Conservation (phyloP, 2,888 invertebrate genomes). For the Erebia epiphron region DNA sequence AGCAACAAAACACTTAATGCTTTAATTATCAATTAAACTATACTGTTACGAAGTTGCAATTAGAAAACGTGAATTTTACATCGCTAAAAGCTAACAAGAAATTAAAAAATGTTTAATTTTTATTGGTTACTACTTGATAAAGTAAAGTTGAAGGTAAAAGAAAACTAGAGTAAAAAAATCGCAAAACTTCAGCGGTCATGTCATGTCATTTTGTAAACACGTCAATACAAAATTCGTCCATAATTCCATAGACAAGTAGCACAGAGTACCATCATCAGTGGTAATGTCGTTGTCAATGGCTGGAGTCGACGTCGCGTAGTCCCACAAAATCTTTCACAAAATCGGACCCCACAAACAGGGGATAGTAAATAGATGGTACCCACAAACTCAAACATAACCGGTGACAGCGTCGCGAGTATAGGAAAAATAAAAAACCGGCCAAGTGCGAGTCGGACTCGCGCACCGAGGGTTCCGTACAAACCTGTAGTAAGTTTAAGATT, state of each 20-base stretch:
- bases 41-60: conserved; percentile 27
- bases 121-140: not conserved
- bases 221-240: not conserved
- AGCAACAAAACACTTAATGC: conserved; percentile 23
- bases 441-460: too few relatives aligned
- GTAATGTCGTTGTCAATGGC: too few relatives aligned
- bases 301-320: too few relatives aligned
- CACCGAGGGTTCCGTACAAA: too few relatives aligned
- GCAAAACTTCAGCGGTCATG: not conserved
- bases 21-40: conserved; percentile 25
- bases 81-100: conserved; percentile 32
- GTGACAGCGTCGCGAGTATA: too few relatives aligned
- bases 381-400: too few relatives aligned
- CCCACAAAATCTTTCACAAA: too few relatives aligned
- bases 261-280: not conserved
- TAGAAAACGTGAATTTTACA: conserved; percentile 35
- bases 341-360: too few relatives aligned
- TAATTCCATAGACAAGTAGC: not conserved
- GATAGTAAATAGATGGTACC: too few relatives aligned
- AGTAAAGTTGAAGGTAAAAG: not conserved
- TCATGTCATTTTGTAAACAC: not conserved
- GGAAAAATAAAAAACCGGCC: too few relatives aligned
- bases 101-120: conserved; percentile 22
- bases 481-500: too few relatives aligned
- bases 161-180: not conserved